Base-by-base conservation (phyloP, 2,113 vertebrate genomes). In the Emydocephalus ijimae region DNA sequence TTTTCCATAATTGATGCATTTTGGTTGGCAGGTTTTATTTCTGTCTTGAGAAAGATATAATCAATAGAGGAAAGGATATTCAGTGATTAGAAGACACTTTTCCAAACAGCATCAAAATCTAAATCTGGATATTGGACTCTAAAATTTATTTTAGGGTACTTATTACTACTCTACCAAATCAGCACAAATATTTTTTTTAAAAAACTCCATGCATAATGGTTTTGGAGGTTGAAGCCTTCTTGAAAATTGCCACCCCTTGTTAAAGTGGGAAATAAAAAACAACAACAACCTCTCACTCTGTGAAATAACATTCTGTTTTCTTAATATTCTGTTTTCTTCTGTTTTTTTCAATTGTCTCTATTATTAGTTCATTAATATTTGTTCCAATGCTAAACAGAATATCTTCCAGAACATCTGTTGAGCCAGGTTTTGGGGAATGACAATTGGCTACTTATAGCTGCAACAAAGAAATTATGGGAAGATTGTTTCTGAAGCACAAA, bases 381-480 rank as follows among this genome's bases (percentile, higher is more conserved):
- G 96, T 96, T 97, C 97, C 93, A 95, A 95, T 96, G 95, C 94
- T 95, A 94, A 92, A 93, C 95, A 97, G 95, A 96, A 96, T 97
- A 95, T 95, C 96, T 92, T 97, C 95, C 87, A 92, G 95, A 97
- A 97, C 98, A 97, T 98, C 97, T 98, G 97, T 95, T 95, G 96
- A 97, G 94, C 52, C 85, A 94, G 91, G 92, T 97, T 97, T 96
- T 96, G 95, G 92, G 96, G 97, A 98, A 97, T 97, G 96, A 97
- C 97, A 98, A 98, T 97, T 97, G 97, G 94, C 96, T 93, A 93
- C 96, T 98, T 97, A 97, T 96, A 96, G 97, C 96, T 96, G 92
- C 94, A 97, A 97, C 97, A 97, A 98, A 97, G 96, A 98, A 98
- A 98, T 98, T 96, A 98, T 97, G 95, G 95, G 95, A 97, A 97